A percentile compares a stretch with the other conserved stretches of the same genome.
These are phyloP conservation scores for Abrostola triplasia DNA, from an alignment of 2,888 invertebrate species.

Conservation along the genomic window DNA sequence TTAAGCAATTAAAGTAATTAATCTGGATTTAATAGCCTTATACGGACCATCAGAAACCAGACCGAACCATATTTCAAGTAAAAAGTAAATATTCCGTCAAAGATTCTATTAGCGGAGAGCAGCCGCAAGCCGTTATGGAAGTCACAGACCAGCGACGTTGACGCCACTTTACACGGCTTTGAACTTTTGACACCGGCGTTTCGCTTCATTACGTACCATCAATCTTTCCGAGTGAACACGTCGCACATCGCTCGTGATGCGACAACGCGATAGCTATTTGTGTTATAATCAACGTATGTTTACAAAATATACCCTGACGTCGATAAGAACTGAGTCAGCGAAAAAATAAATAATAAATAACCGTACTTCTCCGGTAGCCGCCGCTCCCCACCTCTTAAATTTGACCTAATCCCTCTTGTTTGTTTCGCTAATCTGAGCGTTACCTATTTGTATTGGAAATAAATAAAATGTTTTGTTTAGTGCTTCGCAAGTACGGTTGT, in stretches of 20 bases:
- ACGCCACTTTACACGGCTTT: slow-evolving; percentile 61
- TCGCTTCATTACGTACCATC: slow-evolving; percentile 68
- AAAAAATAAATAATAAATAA: slow-evolving; percentile 26
- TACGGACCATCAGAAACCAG: too few species aligned
- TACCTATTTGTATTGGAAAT: slow-evolving; percentile 11
- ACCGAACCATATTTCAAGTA: neutral
- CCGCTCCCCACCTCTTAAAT: slow-evolving; percentile 4
- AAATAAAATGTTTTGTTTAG: slow-evolving; percentile 18
- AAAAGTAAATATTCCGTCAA: neutral
- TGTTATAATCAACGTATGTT: slow-evolving; percentile 50
- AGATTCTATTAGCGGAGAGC: neutral
- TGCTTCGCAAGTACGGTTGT: neutral
- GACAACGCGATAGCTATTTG: slow-evolving; percentile 51
- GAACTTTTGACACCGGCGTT: slow-evolving; percentile 65
- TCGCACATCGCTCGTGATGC: slow-evolving; percentile 42
- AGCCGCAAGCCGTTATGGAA: slow-evolving; percentile 20
- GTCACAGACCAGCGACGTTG: slow-evolving; percentile 35
- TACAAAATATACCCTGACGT: slow-evolving; percentile 33
- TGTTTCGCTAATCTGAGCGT: slow-evolving; percentile 20
- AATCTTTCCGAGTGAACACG: slow-evolving; percentile 60
- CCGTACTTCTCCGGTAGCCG: neutral
- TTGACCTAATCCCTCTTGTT: slow-evolving; percentile 12
- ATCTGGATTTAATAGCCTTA: too few species aligned
- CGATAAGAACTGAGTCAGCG: slow-evolving; percentile 37
- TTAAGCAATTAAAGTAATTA: too few species aligned